Evolutionary conservation across 1,140 invertebrate genomes (phyloP).

Genomic region (Lerema accius): DNA sequence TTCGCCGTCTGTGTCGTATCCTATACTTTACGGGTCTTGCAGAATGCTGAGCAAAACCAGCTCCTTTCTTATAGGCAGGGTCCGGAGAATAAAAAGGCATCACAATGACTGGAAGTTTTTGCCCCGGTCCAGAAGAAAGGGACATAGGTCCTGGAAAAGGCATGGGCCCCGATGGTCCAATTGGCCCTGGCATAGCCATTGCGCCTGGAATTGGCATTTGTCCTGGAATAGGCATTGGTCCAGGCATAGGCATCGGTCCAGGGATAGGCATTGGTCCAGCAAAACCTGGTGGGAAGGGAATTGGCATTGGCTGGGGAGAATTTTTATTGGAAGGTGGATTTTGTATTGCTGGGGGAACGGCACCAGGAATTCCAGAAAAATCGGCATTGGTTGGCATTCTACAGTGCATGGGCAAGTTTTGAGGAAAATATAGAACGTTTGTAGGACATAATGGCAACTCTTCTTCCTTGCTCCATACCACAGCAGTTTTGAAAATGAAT

Average conservation of each 20-base stretch:
- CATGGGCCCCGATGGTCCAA: conserved; percentile 35
- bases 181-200: conserved; percentile 38
- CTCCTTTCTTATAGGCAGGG: conserved; percentile 46
- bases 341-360: conserved; percentile 42
- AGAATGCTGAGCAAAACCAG: neutral
- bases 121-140: conserved; percentile 39
- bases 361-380: conserved; percentile 13
- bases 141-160: conserved; percentile 37
- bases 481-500: neutral
- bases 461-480: conserved; percentile 39
- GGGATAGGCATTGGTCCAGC: conserved; percentile 35
- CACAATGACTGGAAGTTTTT: conserved; percentile 74
- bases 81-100: conserved; percentile 76
- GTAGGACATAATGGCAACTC: conserved; percentile 66
- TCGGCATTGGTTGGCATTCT: conserved; percentile 54
- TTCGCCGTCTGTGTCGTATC: conserved; percentile 35
- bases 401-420: conserved; percentile 73
- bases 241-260: conserved; percentile 35
- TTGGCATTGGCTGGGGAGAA: conserved; percentile 39
- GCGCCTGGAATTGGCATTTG: conserved; percentile 43
- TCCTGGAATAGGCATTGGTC: conserved; percentile 46
- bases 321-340: conserved; percentile 39
- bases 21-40: conserved; percentile 29
- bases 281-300: conserved; percentile 38
- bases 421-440: conserved; percentile 65